A percentile compares a stretch with the other conserved stretches of the same genome.
Conservation (phyloP, 1,140 invertebrate genomes). For the Microplitis mediator region DNA sequence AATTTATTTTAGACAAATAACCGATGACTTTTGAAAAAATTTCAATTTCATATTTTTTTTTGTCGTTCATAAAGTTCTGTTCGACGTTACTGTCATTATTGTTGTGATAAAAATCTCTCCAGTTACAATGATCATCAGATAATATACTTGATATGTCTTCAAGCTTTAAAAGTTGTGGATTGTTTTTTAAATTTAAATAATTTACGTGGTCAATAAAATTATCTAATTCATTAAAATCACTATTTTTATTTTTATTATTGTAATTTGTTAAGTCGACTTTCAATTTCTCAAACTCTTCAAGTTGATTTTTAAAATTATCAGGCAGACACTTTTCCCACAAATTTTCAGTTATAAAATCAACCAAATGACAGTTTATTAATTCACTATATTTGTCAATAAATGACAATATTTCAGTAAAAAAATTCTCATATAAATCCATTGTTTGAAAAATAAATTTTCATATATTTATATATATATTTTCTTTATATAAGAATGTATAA, state of each 20-base stretch:
- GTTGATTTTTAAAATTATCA: slow-evolving; percentile 60
- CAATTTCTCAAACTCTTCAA: slow-evolving; percentile 53
- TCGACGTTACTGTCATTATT: slow-evolving; percentile 3
- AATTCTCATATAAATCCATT: slow-evolving; percentile 42
- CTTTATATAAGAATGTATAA: no score
- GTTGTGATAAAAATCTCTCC: background rate
- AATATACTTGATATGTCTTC: slow-evolving; percentile 10
- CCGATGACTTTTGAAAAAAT: slow-evolving; percentile 57
- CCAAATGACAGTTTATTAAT: slow-evolving; percentile 79
- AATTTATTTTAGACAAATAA: slow-evolving; percentile 37
- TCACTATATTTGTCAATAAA: slow-evolving; percentile 68
- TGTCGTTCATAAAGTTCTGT: slow-evolving; percentile 74
- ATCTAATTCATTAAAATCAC: slow-evolving; percentile 32
- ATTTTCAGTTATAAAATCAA: slow-evolving; percentile 77
- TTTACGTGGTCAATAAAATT: slow-evolving; percentile 38
- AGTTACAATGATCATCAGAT: background rate
- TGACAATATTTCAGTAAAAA: slow-evolving; percentile 64
- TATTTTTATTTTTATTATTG: background rate
- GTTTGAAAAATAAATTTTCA: no score
- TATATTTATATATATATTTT: slow-evolving; percentile 31
- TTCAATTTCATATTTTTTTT: slow-evolving; percentile 84
- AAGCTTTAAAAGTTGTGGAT: slow-evolving; percentile 17
- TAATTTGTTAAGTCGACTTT: slow-evolving; percentile 10
- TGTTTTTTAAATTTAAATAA: slow-evolving; percentile 39
- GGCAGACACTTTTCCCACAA: slow-evolving; percentile 71